These are phyloP conservation scores for Phylloscopus collybita DNA, from an alignment of 2,797 vertebrate genomes.

Conservation along the genomic window DNA sequence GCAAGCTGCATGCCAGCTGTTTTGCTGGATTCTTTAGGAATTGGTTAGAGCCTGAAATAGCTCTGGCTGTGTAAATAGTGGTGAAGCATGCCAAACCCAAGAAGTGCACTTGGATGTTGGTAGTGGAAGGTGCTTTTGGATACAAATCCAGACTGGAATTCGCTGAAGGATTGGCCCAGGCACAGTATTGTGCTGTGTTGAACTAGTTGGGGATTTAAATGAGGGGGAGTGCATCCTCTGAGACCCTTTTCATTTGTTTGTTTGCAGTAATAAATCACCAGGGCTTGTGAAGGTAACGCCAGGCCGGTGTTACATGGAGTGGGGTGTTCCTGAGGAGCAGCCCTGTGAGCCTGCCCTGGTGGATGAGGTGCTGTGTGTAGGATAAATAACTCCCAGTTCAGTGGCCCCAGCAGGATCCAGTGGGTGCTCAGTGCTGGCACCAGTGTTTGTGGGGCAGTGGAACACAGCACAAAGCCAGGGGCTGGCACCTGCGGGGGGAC, in stretches of 20 bases:
- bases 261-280: background rate
- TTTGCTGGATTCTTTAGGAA: background rate
- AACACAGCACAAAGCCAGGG: background rate
- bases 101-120: background rate
- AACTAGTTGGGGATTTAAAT: background rate
- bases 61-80: background rate
- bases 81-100: background rate
- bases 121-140: background rate
- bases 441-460: background rate
- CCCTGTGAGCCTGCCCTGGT: background rate
- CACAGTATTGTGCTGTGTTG: background rate
- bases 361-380: background rate
- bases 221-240: background rate
- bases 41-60: background rate
- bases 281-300: background rate
- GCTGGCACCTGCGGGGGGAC: background rate
- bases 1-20: background rate
- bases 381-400: background rate
- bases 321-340: background rate
- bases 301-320: background rate
- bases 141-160: background rate
- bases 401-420: background rate
- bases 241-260: background rate
- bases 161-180: background rate
- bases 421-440: background rate